Evolutionary conservation across 2,113 vertebrate genomes (phyloP).

Genomic region (Chaetorhynchus papuensis): DNA sequence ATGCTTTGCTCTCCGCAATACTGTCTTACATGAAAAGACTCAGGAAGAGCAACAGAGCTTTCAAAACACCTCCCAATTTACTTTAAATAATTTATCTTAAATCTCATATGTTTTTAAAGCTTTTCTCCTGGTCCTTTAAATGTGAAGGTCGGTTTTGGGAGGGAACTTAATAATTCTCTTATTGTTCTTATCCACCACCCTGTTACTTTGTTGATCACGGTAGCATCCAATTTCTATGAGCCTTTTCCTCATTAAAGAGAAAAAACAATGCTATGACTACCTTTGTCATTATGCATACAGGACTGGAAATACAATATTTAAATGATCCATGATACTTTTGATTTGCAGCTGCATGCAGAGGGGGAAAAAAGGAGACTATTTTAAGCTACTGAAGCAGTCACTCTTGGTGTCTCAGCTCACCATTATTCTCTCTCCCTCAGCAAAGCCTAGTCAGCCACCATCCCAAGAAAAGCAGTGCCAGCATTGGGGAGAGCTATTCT

Average conservation of each 20-base stretch:
- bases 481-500: constrained; percentile 6
- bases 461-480: constrained; percentile 2
- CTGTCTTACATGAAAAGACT: background rate
- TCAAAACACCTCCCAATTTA: background rate
- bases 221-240: background rate
- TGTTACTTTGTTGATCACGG: background rate
- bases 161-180: background rate
- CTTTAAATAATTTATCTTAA: background rate
- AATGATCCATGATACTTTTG: background rate
- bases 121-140: background rate
- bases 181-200: background rate
- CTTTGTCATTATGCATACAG: background rate
- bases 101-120: background rate
- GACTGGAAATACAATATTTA: constrained; percentile 13
- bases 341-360: background rate
- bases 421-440: background rate
- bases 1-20: background rate
- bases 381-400: background rate
- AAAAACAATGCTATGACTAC: background rate
- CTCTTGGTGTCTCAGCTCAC: background rate
- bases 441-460: background rate
- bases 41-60: background rate
- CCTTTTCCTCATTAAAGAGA: background rate
- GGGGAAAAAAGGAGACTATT: background rate
- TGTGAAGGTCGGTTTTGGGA: background rate